phyloP scores from a whole-genome alignment of 1,140 invertebrate genomes.

The Scaptomyza graminum region DNA sequence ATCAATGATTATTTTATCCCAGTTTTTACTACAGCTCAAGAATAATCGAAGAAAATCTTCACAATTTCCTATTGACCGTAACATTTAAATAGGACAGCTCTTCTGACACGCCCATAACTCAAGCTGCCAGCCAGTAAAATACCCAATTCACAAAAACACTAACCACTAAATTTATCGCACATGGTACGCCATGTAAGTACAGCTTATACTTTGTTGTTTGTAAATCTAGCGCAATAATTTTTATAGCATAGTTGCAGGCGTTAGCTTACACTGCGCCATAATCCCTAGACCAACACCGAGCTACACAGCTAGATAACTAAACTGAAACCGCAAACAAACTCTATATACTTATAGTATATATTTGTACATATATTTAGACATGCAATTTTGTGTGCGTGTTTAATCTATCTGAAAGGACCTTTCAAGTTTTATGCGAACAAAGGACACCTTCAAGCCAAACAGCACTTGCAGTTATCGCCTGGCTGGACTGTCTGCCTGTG shows the following conservation, averaged over 20 bases:
- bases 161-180: constrained; percentile 19
- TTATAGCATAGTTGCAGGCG: constrained; percentile 53
- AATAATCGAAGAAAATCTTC: neutral
- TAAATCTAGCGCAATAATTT: constrained; percentile 48
- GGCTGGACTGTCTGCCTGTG: constrained; percentile 4
- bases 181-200: neutral
- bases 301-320: constrained; percentile 41
- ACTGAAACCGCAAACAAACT: constrained; percentile 50
- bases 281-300: constrained; percentile 30
- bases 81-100: constrained; percentile 16
- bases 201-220: neutral
- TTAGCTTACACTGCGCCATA: constrained; percentile 59
- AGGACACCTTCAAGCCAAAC: constrained; percentile 51
- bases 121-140: constrained; percentile 11
- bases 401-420: constrained; percentile 73
- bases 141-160: constrained; percentile 13
- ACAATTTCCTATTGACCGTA: constrained; percentile 24
- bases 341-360: neutral
- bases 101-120: constrained; percentile 2
- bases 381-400: constrained; percentile 63
- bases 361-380: constrained; percentile 11
- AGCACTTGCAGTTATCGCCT: constrained; percentile 50
- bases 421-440: constrained; percentile 70
- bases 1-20: neutral
- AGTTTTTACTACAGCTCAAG: neutral